Base-by-base conservation (phyloP, 2,797 vertebrate genomes). In the Serranus cabrilla region DNA sequence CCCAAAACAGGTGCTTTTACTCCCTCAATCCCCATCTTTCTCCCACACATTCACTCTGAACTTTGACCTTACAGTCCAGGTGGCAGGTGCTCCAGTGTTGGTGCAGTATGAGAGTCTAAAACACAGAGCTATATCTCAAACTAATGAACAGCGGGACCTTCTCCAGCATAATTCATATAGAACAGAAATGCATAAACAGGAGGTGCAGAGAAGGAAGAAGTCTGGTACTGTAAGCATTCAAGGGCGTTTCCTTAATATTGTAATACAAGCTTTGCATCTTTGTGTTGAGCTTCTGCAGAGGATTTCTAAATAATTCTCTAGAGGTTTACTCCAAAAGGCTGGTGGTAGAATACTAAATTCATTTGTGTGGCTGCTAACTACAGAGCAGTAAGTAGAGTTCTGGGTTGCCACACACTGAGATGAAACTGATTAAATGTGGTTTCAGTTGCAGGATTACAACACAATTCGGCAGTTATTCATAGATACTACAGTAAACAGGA, bases 1-100 rank as follows among this genome's bases (percentile, higher is more conserved):
- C 90, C 92, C 10, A 8, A 91, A 87, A 76, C 91, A 92, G 92
- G 89, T 92, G 93, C 82, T 71, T 76, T 62, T 62, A 47, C 70
- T 89, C 87, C 76, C 78, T 70, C 39, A 39, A 11, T 80, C 72
- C 69, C 70, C 58, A 46, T 78, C 76, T 62, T 45, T 47, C 69
- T 70, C 57, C 70, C 78, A 57, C 88, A 69, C 80, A 71, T 83
- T 78, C 84, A 45, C 16, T 16, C 50, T 80, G 74, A 88, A 63
- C 84, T 80, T 46, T 77, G 80, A 86, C 91, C 87, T 68, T 37
- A 4, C 43, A 54, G 55, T 50, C 49, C 85, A 90, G 88, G 87
- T 89, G 88, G 71, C 91, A 90, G 93, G 84, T 89, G 91, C 74
- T 81, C 47, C 60, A 58, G 62, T 2, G n/a, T 68, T 51, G 50